Evolutionary conservation across 2,888 invertebrate genomes (phyloP).

Genomic region (Ormyrus labotus): DNA sequence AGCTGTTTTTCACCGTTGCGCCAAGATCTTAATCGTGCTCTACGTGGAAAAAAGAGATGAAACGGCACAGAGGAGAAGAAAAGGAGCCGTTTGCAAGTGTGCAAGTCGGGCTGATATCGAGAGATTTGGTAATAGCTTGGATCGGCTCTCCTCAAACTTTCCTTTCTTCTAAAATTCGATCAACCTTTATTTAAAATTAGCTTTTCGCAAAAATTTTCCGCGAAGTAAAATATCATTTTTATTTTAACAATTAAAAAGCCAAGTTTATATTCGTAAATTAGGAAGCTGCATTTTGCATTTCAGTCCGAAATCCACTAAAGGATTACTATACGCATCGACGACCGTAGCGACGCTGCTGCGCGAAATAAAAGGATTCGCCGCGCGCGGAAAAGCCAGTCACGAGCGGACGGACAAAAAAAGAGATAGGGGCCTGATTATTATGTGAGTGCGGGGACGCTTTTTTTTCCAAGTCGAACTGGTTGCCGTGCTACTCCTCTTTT

Average conservation of each 20-base stretch:
- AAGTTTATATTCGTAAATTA: no score
- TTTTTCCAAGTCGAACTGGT: no score
- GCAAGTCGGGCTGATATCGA: not conserved
- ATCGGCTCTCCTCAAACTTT: no score
- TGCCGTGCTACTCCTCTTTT: no score
- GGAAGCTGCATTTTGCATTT: no score
- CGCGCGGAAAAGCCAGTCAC: not conserved
- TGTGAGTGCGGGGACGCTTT: no score
- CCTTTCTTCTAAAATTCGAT: no score
- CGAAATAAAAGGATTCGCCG: conserved; percentile 17
- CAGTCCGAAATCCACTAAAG: not conserved
- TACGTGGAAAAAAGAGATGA: no score
- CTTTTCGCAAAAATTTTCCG: no score
- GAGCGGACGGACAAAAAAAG: conserved; percentile 22
- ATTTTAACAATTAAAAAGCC: no score
- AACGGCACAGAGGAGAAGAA: not conserved
- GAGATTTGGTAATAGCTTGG: not conserved
- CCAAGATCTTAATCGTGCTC: conserved; percentile 1
- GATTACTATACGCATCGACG: conserved; percentile 46
- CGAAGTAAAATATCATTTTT: no score
- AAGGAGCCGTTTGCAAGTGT: not conserved
- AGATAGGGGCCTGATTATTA: conserved; percentile 16
- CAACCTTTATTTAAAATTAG: no score
- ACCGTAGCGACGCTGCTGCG: conserved; percentile 10
- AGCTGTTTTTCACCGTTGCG: not conserved